These are phyloP conservation scores for Eucera pruinosa DNA, from an alignment of 2,888 invertebrate species.

Conservation along the genomic window DNA sequence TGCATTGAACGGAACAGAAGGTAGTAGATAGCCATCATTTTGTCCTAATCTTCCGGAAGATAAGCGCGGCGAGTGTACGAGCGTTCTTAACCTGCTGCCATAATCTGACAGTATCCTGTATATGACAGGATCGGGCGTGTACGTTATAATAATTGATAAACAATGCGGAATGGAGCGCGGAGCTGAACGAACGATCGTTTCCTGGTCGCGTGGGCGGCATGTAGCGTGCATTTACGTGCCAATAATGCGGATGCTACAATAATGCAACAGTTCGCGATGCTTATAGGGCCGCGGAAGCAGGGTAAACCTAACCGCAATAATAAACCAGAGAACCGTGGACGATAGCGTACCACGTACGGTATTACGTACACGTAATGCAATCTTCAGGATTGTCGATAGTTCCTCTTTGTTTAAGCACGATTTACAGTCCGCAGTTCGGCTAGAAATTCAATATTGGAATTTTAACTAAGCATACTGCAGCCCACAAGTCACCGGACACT, in stretches of 20 bases:
- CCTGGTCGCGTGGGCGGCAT: slow-evolving; percentile 73
- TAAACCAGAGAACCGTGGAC: slow-evolving; percentile 51
- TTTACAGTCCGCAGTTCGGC: not conserved
- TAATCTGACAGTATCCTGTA: slow-evolving; percentile 42
- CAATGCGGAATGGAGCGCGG: slow-evolving; percentile 70
- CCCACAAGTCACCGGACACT: too few relatives aligned
- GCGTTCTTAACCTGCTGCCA: slow-evolving; percentile 32
- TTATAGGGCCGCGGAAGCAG: slow-evolving; percentile 57
- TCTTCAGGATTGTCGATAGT: slow-evolving; percentile 32
- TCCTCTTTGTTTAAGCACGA: slow-evolving; percentile 28
- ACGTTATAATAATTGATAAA: slow-evolving; percentile 75
- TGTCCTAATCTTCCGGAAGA: slow-evolving; percentile 8
- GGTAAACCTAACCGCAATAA: slow-evolving; percentile 53
- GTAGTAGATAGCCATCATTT: slow-evolving; percentile 4
- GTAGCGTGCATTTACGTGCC: slow-evolving; percentile 61
- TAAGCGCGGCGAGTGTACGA: slow-evolving; percentile 12
- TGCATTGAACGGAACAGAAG: not conserved
- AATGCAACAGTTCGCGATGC: slow-evolving; percentile 51
- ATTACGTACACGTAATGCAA: slow-evolving; percentile 38
- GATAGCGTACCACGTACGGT: slow-evolving; percentile 36
- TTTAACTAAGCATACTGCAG: not conserved
- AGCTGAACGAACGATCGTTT: slow-evolving; percentile 61
- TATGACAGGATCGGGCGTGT: slow-evolving; percentile 48
- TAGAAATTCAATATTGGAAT: not conserved
- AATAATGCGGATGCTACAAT: slow-evolving; percentile 65